A percentile compares a stretch with the other conserved stretches of the same genome.
Evolutionary conservation across 2,888 invertebrate genomes (phyloP).

Genomic region (Gnatocerus cornutus): DNA sequence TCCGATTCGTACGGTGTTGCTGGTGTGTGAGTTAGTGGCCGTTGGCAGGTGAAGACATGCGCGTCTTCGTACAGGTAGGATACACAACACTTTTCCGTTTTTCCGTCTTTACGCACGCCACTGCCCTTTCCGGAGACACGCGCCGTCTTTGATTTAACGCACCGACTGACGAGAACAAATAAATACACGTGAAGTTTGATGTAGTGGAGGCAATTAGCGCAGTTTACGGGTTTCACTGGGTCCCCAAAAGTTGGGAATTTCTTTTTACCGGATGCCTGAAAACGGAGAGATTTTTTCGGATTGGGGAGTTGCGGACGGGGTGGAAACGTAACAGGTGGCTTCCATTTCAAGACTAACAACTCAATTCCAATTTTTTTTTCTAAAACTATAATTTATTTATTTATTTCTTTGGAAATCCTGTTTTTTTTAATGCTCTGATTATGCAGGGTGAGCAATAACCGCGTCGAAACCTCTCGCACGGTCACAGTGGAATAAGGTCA

Average conservation of each 20-base stretch:
- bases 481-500: constrained; percentile 10
- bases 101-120: neutral
- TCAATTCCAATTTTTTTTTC: too few relatives aligned
- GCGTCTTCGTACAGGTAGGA: constrained; percentile 64
- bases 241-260: neutral
- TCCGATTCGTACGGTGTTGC: constrained; percentile 57
- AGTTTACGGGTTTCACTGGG: constrained; percentile 11
- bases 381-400: too few relatives aligned
- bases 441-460: constrained; percentile 13
- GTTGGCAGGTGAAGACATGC: constrained; percentile 63
- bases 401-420: too few relatives aligned
- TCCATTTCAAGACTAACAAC: too few relatives aligned
- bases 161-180: constrained; percentile 15
- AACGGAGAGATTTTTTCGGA: too few relatives aligned
- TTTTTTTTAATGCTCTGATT: too few relatives aligned
- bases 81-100: neutral
- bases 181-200: constrained; percentile 20
- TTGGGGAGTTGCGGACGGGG: too few relatives aligned
- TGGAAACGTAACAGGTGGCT: too few relatives aligned
- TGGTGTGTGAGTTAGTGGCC: constrained; percentile 59
- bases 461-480: constrained; percentile 11
- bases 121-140: constrained; percentile 3
- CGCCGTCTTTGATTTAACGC: constrained; percentile 6
- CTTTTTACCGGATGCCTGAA: too few relatives aligned
- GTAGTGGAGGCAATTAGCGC: constrained; percentile 12